Evolutionary conservation across 2,888 invertebrate species (phyloP).

Genomic region (Phyto melanocephala): DNA sequence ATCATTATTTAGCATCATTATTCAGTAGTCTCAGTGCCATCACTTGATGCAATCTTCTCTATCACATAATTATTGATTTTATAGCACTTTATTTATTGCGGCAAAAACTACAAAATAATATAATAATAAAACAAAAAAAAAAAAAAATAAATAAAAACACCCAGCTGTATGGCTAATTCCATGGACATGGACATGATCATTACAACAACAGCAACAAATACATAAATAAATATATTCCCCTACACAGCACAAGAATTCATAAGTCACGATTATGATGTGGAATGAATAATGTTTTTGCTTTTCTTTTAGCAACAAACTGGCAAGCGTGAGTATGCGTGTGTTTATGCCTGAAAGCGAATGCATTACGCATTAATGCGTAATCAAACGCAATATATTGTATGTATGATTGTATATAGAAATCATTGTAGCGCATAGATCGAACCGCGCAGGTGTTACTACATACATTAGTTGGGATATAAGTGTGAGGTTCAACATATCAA

Average conservation of each 20-base stretch:
- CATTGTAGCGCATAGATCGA: slow-evolving; percentile 2
- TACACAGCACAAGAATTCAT: slow-evolving; percentile 40
- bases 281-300: slow-evolving; percentile 29
- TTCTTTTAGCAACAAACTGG: neutral
- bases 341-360: slow-evolving; percentile 2
- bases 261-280: slow-evolving; percentile 60
- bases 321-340: neutral
- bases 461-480: slow-evolving; percentile 64
- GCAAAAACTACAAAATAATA: slow-evolving; percentile 3
- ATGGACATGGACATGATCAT: slow-evolving; percentile 40
- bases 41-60: slow-evolving; percentile 45
- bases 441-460: slow-evolving; percentile 69
- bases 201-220: slow-evolving; percentile 25
- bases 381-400: slow-evolving; percentile 17
- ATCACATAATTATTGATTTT: slow-evolving; percentile 61
- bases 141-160: neutral
- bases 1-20: slow-evolving; percentile 58
- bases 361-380: slow-evolving; percentile 60
- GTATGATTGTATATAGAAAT: too few relatives aligned
- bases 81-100: slow-evolving; percentile 55
- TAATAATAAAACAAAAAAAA: neutral
- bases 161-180: slow-evolving; percentile 37
- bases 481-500: slow-evolving; percentile 60
- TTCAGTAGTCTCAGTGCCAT: slow-evolving; percentile 59
- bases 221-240: slow-evolving; percentile 27